Evolutionary conservation across 2,113 vertebrate genomes (phyloP), one percentile per base, ranked within the genome.

Genomic region (Fregata magnificens): DNA sequence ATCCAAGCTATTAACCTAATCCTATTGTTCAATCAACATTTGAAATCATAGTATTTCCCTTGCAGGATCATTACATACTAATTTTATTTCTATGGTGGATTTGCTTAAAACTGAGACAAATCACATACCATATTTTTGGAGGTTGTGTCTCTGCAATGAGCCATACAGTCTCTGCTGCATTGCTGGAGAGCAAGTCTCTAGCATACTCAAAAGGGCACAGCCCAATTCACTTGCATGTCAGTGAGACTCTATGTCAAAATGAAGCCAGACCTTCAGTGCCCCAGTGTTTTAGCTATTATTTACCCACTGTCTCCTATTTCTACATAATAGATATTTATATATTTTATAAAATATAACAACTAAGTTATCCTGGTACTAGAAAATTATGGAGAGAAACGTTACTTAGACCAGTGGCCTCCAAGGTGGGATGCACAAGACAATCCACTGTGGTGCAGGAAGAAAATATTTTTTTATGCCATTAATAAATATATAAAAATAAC

Each of bases 81-180:
- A 63, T 26, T 31, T 76, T 52, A 61, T 47, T 95, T 82, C 50
- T 73, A 5, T 7, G 40, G 31, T 25, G 42, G 17, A 84, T 73
- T 86, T 92, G 56, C n/a, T 65, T 52, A 82, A 45, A 74, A 86
- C 6, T 32, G 29, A 81, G n/a, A 55, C 22, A 76, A 72, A 50
- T 34, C n/a, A 70, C 9, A 14, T 11, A 38, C 3, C 1, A 0
- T 26, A 15, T 13, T 83, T 77, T 9, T 50, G 42, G 71, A 93
- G 40, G 86, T 52, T 5, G 0, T 3, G 32, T 25, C 32, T 67
- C 62, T 65, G 32, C 49, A 47, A 58, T n/a, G 26, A 90, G 32
- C 17, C 17, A 19, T 6, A 25, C 1, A 16, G 29, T 16, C 38
- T 28, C 21, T 28, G 34, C 10, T 20, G 4, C 9, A 32, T 0